Percentiles rank a stretch among this genome's conserved stretches.
These are phyloP conservation scores for Campoletis sonorensis DNA, from an alignment of 1,140 invertebrate species.

Conservation along the genomic window DNA sequence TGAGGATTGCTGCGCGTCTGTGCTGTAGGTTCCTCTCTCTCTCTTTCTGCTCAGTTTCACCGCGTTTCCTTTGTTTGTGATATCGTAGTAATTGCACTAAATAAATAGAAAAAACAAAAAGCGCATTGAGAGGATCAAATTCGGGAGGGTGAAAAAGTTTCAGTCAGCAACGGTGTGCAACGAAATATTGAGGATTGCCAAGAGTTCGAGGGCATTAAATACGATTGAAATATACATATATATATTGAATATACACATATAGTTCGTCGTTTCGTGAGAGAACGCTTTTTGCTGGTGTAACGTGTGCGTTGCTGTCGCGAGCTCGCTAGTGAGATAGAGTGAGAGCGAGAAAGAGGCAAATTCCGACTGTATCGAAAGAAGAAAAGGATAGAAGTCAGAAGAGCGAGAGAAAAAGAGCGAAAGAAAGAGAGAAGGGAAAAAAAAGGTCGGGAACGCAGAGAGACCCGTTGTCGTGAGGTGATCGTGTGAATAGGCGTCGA, in stretches of 20 bases:
- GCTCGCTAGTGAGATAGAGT: neutral
- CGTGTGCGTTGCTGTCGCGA: conserved; percentile 31
- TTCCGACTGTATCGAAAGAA: conserved; percentile 3
- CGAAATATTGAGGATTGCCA: neutral
- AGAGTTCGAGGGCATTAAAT: conserved; percentile 45
- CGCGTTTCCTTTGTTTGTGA: conserved; percentile 27
- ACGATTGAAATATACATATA: conserved; percentile 9
- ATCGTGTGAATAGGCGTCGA: conserved; percentile 24
- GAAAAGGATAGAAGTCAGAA: neutral
- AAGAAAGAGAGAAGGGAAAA: conserved; percentile 12
- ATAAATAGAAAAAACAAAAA: neutral
- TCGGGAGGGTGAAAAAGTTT: neutral
- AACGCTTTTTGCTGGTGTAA: conserved; percentile 27
- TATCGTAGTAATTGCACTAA: neutral
- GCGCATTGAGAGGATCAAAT: neutral
- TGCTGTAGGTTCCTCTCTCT: neutral
- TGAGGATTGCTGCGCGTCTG: conserved; percentile 48
- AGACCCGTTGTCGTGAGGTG: conserved; percentile 37
- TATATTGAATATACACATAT: neutral
- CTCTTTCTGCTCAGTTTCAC: neutral
- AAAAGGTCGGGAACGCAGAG: conserved; percentile 32
- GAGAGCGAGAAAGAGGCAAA: neutral
- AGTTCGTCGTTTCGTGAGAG: neutral
- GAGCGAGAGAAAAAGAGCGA: neutral
- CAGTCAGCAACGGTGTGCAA: neutral